Conservation (phyloP, 2,113 vertebrate species). For the Turdus rufiventris region DNA sequence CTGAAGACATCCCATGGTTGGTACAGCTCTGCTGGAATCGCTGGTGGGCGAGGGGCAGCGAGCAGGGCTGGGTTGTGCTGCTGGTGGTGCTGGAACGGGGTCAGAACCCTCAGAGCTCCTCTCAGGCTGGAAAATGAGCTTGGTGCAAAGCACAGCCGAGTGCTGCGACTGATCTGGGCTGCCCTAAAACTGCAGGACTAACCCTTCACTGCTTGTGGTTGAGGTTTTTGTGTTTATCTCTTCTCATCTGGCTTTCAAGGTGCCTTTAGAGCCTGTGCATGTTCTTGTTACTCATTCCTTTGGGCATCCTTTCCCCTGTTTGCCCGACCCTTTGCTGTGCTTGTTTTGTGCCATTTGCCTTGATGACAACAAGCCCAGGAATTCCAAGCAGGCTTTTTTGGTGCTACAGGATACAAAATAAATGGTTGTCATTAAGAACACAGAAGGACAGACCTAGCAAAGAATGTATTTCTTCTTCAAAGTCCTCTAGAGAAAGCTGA, state of each 20-base stretch:
- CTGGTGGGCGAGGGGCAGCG: neutral
- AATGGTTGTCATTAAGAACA: neutral
- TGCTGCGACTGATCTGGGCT: neutral
- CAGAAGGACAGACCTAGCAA: neutral
- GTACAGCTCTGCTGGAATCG: conserved; percentile 56
- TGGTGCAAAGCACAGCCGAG: neutral
- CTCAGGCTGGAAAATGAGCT: neutral
- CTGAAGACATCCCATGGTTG: conserved; percentile 76
- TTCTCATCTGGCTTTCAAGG: neutral
- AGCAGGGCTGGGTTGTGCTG: neutral
- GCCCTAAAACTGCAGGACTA: neutral
- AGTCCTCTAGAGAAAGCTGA: neutral
- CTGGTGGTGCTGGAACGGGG: neutral
- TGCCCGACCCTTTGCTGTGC: neutral
- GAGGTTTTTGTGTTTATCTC: neutral
- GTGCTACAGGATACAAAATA: neutral
- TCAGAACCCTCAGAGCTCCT: neutral
- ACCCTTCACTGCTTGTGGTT: neutral
- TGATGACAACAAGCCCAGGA: accelerated
- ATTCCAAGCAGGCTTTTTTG: neutral
- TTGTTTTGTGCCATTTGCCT: neutral
- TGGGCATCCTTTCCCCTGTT: neutral
- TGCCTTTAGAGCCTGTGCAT: neutral
- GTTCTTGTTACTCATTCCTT: neutral
- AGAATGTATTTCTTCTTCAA: neutral